Evolutionary conservation across 2,888 invertebrate genomes (phyloP).

Genomic region (Globia sparganii): DNA sequence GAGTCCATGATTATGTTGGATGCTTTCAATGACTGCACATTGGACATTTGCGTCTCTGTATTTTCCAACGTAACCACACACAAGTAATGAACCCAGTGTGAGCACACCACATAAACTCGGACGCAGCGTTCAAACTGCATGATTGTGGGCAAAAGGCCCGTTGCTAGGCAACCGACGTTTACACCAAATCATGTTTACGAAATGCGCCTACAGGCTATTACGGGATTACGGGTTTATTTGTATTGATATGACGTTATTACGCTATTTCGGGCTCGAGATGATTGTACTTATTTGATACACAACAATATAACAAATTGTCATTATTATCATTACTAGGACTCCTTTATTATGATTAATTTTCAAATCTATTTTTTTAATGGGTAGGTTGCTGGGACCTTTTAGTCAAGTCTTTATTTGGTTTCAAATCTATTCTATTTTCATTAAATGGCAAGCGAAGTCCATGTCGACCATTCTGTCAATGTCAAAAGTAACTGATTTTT

Average conservation of each 20-base stretch:
- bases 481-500: too few species aligned
- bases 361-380: too few species aligned
- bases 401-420: too few species aligned
- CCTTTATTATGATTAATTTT: too few species aligned
- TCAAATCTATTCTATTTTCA: background rate
- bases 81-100: conserved; percentile 42
- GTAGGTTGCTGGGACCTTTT: too few species aligned
- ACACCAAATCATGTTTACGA: conserved; percentile 60
- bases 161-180: conserved; percentile 65
- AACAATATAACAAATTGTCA: background rate
- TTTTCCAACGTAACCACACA: conserved; percentile 23
- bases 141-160: conserved; percentile 56
- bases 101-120: conserved; percentile 55
- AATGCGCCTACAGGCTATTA: conserved; percentile 43
- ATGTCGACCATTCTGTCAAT: background rate
- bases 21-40: background rate
- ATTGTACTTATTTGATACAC: conserved; percentile 25
- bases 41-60: background rate
- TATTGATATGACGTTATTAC: conserved; percentile 51
- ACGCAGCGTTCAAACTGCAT: conserved; percentile 65
- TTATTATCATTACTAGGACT: background rate
- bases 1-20: background rate
- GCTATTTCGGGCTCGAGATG: conserved; percentile 11
- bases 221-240: conserved; percentile 46
- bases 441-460: background rate